Evolutionary conservation across 2,113 vertebrate species (phyloP).

Genomic region (Anthoscopus minutus): DNA sequence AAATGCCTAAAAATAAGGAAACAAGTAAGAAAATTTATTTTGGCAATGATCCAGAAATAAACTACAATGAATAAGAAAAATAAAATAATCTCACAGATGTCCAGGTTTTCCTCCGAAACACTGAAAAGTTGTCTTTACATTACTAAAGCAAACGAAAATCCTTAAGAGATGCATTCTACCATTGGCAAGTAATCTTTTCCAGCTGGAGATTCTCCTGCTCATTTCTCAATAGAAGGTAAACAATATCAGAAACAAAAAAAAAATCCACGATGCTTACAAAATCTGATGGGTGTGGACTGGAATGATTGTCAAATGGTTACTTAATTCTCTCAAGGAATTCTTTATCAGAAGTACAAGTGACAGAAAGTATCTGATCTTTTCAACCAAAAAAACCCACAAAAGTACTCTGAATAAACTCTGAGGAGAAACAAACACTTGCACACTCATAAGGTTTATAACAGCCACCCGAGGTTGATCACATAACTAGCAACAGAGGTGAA

Average conservation of each 20-base stretch:
- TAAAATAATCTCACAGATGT: background rate
- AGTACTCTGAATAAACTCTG: background rate
- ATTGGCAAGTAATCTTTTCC: background rate
- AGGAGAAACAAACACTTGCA: background rate
- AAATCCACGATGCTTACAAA: background rate
- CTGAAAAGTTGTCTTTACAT: background rate
- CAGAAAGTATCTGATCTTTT: background rate
- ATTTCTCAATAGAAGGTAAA: background rate
- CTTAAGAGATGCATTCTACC: background rate
- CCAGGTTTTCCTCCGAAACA: background rate
- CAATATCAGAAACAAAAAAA: background rate
- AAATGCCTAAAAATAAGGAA: conserved; percentile 79
- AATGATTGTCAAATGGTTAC: background rate
- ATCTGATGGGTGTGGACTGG: background rate
- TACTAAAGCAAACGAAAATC: background rate
- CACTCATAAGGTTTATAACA: background rate
- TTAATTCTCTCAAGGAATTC: background rate
- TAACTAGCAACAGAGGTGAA: background rate
- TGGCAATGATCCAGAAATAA: background rate
- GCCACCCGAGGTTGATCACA: background rate
- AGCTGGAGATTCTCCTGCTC: background rate
- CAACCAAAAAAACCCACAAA: background rate
- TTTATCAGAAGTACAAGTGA: background rate
- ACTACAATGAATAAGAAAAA: background rate
- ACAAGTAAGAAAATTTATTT: background rate